Evolutionary conservation across 2,113 vertebrate species (phyloP), one percentile per base, ranked within the genome.

Genomic region (Paramisgurnus dabryanus): DNA sequence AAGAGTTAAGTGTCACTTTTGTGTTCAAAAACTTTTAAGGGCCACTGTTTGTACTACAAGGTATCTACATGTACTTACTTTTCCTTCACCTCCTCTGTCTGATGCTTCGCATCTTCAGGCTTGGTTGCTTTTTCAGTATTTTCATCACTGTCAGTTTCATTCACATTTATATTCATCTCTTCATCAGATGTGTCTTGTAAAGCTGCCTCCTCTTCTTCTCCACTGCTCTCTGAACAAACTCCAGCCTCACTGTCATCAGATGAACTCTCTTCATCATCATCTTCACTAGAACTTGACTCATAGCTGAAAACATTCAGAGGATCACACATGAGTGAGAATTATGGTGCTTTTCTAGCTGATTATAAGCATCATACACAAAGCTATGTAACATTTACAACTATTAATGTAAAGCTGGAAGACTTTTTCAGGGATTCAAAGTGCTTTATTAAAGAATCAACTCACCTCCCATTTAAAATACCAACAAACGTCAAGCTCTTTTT

Each of bases 401-500:
- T 34, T 34, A 34, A 34, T 34, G 27, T 34, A 34, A 34, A 34
- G 27, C 27, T 34, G 27, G 27, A 3, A 2, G 27, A 34, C 27
- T 34, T 34, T 3, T 34, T 34, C 27, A 34, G 27, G 27, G 27
- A 34, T 34, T 64, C 7, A 49, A 27, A 0, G 27, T 8, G 5
- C 10, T 22, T 45, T 11, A 65, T 8, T 17, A 45, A 27, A 27
- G 27, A 7, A 47, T 27, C 63, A 58, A 93, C 96, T 4, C 90
- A 99, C 97, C 97, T 96, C 91, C 96, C 96, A 11, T 98, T 98
- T 85, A 98, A 92, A 82, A 98, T 92, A 3, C 96, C 97, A 79
- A 98, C 96, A 83, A 99, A 99, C 91, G 98, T 95, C 86, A 98
- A 89, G 85, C 94, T 99, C 91, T 98, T 99, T 90, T 95, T 95